Conservation (phyloP, 1,140 invertebrate species). For the Bilobella aurantiaca region DNA sequence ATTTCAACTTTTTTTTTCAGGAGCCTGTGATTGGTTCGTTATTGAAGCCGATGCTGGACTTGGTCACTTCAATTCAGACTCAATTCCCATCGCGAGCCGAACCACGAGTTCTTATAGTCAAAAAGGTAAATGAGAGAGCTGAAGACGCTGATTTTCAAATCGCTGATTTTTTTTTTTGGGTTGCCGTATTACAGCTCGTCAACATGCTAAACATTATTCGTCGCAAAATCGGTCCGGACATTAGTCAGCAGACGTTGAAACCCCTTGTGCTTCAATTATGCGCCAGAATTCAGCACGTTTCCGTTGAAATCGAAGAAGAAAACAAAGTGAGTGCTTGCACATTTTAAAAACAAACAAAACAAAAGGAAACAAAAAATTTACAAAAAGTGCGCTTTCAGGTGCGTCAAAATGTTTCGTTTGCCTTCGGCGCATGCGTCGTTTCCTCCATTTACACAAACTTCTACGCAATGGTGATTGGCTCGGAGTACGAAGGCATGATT, state of each 20-base stretch:
- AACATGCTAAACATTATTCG: slow-evolving; percentile 28
- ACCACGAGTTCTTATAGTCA: slow-evolving; percentile 11
- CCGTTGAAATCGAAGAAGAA: neutral
- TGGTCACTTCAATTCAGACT: slow-evolving; percentile 19
- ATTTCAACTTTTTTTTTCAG: slow-evolving; percentile 10
- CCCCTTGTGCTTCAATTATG: slow-evolving; percentile 25
- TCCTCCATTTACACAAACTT: slow-evolving; percentile 22
- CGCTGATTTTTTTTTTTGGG: no score
- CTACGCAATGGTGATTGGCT: slow-evolving; percentile 25
- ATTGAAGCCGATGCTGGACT: slow-evolving; percentile 20
- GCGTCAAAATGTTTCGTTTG: neutral
- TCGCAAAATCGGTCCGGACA: slow-evolving; percentile 32
- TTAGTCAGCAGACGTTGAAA: slow-evolving; percentile 21
- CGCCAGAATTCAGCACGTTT: slow-evolving; percentile 18
- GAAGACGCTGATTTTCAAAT: no score
- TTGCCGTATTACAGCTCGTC: no score
- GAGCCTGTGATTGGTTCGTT: slow-evolving; percentile 18
- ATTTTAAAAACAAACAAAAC: no score
- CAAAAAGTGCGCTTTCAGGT: no score
- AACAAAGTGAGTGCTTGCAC: slow-evolving; percentile 4
- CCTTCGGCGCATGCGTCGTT: slow-evolving; percentile 20
- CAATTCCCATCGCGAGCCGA: slow-evolving; percentile 22
- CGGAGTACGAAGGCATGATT: slow-evolving; percentile 20
- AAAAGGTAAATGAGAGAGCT: slow-evolving; percentile 12
- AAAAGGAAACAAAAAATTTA: no score